Evolutionary conservation across 2,888 invertebrate genomes (phyloP), one percentile per base, ranked within the genome.

Genomic region (Rhorus exstirpatorius): DNA sequence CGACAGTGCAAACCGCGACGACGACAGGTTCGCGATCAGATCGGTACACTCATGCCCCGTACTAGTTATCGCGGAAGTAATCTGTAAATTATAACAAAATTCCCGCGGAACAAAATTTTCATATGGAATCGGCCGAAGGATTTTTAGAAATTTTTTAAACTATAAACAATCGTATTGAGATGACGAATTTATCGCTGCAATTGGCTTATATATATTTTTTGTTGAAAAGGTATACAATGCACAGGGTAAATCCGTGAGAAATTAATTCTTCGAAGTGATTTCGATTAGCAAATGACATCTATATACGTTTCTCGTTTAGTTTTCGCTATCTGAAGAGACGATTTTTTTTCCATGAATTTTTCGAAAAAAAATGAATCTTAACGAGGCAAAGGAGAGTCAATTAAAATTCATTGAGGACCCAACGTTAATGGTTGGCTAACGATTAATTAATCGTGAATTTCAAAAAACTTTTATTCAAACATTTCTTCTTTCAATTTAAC

Each of bases 61-160:
- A 14, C 26, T 8, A 2, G 2, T 17, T 49, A 38, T 46, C 55
- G 58, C 67, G 67, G 58, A 67, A 65, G 53, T 19, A 17, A 61
- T 51, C 61, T 38, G 51, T 51, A 24, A 14, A 35, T 51, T 38
- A 38, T 10, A 38, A 3, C 3, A 38, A 38, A 3, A 38, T 38
- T 38, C 38, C 19, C 0, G 58, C 10, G 44, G 61, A 38, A 38
- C 17, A 24, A 26, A 63, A 44, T 21, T 55, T 71, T 19, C 44
- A 31, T 71, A 31, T 71, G 70, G 58, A 44, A 71, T 71, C 31
- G 44, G 31, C 44, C 19, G 6, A 12, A 55, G 44, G 3, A 24
- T 58, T 44, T 55, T 46, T 46, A 1, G 10, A 41, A 41, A 14
- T 46, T n/a, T n/a, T n/a, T n/a, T n/a, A n/a, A n/a, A n/a, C n/a